Percentiles rank a stretch among this genome's conserved stretches.
These are phyloP conservation scores for Holacanthus passer DNA, from an alignment of 2,113 vertebrate species.

Conservation along the genomic window DNA sequence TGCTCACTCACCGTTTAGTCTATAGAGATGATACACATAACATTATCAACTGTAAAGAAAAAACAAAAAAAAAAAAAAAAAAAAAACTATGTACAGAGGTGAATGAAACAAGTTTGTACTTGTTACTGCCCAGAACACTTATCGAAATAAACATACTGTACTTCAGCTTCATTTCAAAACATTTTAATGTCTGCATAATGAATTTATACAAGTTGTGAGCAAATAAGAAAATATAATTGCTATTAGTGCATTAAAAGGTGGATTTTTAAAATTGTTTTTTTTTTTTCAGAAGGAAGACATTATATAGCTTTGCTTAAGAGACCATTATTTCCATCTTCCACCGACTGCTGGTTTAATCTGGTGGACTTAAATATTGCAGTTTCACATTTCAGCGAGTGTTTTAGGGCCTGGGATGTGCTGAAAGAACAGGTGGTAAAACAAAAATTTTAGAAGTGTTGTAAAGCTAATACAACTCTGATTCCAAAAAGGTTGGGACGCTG, in stretches of 20 bases:
- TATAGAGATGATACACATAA: constrained; percentile 78
- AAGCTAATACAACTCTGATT: no score
- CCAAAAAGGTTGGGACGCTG: no score
- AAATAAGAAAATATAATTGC: constrained; percentile 33
- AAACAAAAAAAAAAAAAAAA: constrained; percentile 11
- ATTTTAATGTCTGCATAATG: constrained; percentile 67
- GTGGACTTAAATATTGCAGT: not conserved
- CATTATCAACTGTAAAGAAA: constrained; percentile 70
- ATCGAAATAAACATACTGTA: constrained; percentile 83
- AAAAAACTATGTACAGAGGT: constrained; percentile 74
- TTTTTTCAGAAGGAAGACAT: not conserved
- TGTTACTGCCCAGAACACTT: constrained; percentile 77
- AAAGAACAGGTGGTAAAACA: not conserved
- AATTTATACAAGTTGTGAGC: constrained; percentile 21
- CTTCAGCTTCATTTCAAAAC: constrained; percentile 75
- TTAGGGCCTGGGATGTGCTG: constrained; percentile 2
- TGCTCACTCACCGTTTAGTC: constrained; percentile 78
- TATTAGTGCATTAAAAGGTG: not conserved
- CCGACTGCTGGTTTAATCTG: not conserved
- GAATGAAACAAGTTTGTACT: constrained; percentile 77
- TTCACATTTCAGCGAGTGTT: not conserved
- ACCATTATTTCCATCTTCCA: not conserved
- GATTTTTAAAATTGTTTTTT: not conserved
- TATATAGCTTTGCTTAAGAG: not conserved
- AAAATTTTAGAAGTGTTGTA: not conserved